Base-by-base conservation (phyloP, 2,797 vertebrate species). In the Anniella stebbinsi region DNA sequence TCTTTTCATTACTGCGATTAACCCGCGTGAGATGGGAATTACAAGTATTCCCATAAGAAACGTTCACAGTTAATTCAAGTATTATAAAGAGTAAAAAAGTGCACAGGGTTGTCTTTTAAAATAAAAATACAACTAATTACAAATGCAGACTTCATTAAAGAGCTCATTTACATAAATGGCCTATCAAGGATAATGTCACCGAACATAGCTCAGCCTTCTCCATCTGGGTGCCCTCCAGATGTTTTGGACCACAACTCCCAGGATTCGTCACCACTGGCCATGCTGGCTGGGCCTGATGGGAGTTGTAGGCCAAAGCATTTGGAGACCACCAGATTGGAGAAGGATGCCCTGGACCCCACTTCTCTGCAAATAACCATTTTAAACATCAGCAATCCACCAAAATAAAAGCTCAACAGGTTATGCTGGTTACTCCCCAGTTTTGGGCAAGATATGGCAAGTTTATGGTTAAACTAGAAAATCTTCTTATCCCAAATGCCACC, bases 1-100 rank as follows among this genome's bases (percentile, higher is more conserved):
- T 63, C 86, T 83, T 90, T 94, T 95, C 90, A 84, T 90, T 85
- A 93, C 93, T 88, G 89, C 92, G 80, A 86, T 81, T 91, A 91
- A 95, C 87, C 83, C 33, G 75, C 36, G 76, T 67, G 41, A 93
- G 92, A 82, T 87, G 63, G 82, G 90, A 93, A 88, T 88, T 76
- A 84, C 70, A 76, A 84, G 57, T 90, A 83, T 76, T 51, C 80
- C 63, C 70, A 90, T 54, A 87, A 87, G 85, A 83, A 87, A 87
- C 66, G 76, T 83, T 86, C 28, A 54, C 28, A 28, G 78, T 76
- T 90, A 87, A 87, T 66, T 82, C 85, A 76, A 87, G 85, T 69
- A 83, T 67, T 87, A 82, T 77, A 69, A 83, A 69, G 70, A 67
- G 91, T 84, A 81, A 83, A 63, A 92, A 93, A 92, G 77, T 48